These are phyloP conservation scores for Minunthozetes semirufus DNA, from an alignment of 2,888 invertebrate genomes.

Conservation along the genomic window DNA sequence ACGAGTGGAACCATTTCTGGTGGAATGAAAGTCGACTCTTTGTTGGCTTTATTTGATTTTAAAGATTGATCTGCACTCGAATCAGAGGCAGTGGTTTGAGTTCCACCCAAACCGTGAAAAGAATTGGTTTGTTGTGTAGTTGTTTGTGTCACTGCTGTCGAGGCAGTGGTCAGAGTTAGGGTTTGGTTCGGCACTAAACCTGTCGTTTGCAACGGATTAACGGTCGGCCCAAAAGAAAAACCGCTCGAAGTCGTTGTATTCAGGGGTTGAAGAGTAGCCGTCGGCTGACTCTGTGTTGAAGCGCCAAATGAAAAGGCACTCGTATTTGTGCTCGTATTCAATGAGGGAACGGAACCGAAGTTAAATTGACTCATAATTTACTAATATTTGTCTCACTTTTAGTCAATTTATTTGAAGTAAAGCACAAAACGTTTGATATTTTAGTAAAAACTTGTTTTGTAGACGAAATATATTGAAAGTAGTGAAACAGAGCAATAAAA, in stretches of 20 bases:
- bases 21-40: slow-evolving; percentile 33
- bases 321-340: not conserved
- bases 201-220: not conserved
- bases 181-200: not conserved
- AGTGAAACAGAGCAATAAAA: too few relatives aligned
- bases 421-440: too few relatives aligned
- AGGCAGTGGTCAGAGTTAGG: not conserved
- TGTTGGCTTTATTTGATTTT: not conserved
- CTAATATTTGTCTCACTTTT: too few relatives aligned
- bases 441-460: too few relatives aligned
- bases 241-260: not conserved
- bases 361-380: not conserved
- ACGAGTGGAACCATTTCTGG: slow-evolving; percentile 35
- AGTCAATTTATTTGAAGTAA: too few relatives aligned
- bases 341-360: not conserved
- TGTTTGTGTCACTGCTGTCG: not conserved
- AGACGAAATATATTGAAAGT: too few relatives aligned
- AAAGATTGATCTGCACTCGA: not conserved
- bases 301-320: not conserved
- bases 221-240: not conserved
- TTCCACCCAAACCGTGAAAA: slow-evolving; percentile 13
- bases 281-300: not conserved
- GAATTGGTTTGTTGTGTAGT: not conserved
- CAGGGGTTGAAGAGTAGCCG: not conserved
- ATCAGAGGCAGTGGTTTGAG: not conserved